These are phyloP conservation scores for Bombus breviceps DNA, from an alignment of 1,140 invertebrate genomes.

Conservation along the genomic window DNA sequence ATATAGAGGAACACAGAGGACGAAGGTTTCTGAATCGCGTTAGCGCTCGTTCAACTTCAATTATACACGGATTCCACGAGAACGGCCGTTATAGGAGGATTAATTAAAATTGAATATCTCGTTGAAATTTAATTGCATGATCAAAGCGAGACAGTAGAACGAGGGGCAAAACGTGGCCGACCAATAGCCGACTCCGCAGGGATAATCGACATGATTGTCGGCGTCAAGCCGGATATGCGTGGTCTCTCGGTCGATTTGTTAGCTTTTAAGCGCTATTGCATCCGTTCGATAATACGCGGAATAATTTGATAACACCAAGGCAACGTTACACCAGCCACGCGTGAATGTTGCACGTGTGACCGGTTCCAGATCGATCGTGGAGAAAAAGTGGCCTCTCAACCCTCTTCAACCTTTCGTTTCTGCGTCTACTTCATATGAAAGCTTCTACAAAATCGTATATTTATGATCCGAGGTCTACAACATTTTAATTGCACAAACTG, in stretches of 20 bases:
- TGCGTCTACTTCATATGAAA: no score
- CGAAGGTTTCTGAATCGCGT: constrained; percentile 8
- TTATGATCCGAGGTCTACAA: no score
- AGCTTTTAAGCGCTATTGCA: constrained; percentile 44
- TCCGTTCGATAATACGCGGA: constrained; percentile 35
- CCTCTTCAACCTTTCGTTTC: no score
- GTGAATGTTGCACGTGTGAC: background rate
- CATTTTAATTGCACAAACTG: no score
- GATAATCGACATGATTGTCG: constrained; percentile 51
- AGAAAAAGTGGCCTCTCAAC: no score
- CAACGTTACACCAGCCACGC: background rate
- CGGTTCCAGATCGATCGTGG: background rate
- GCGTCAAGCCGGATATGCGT: constrained; percentile 25
- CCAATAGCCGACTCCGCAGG: background rate
- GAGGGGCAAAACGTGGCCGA: background rate
- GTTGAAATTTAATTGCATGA: constrained; percentile 67
- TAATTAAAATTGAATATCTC: constrained; percentile 72
- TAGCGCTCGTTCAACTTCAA: constrained; percentile 44
- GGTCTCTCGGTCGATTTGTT: constrained; percentile 44
- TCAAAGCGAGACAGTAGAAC: constrained; percentile 44
- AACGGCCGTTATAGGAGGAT: constrained; percentile 48
- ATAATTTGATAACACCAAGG: constrained; percentile 39
- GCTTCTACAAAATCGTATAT: no score
- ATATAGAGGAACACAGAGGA: background rate
- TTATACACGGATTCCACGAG: constrained; percentile 30